Evolutionary conservation across 2,113 vertebrate species (phyloP).

Genomic region (Pardalotus punctatus): DNA sequence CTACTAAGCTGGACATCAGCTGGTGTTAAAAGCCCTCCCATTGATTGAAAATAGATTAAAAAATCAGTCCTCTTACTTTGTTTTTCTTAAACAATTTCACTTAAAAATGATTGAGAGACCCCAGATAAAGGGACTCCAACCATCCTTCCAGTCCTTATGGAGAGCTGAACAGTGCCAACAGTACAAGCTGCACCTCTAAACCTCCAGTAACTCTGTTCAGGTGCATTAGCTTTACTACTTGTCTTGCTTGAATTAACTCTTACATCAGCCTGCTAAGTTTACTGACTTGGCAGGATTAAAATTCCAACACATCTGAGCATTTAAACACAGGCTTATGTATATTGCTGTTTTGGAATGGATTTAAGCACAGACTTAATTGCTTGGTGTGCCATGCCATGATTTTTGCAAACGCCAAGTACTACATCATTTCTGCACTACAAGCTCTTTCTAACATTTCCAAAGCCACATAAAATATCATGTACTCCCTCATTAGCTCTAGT

Average conservation of each 20-base stretch:
- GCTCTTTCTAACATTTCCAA: not conserved
- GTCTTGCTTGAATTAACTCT: not conserved
- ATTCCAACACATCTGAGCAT: not conserved
- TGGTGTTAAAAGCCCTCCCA: not conserved
- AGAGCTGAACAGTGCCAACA: not conserved
- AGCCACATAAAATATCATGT: not conserved
- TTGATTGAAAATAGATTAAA: not conserved
- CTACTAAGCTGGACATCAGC: not conserved
- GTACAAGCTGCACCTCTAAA: not conserved
- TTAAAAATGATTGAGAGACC: not conserved
- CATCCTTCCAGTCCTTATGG: rapidly evolving
- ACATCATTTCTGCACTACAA: not conserved
- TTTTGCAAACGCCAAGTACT: not conserved
- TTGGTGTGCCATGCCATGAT: not conserved
- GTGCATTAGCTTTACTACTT: not conserved
- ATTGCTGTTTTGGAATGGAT: not conserved
- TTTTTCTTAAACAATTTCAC: not conserved
- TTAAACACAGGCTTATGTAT: not conserved
- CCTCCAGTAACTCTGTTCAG: not conserved
- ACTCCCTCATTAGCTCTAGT: not conserved
- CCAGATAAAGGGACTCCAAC: not conserved
- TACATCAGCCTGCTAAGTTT: not conserved
- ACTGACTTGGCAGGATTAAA: not conserved
- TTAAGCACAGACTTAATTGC: not conserved
- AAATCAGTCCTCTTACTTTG: not conserved